Evolutionary conservation across 2,888 invertebrate genomes (phyloP), one percentile per base, ranked within the genome.

Genomic region (Criorhina ranunculi): DNA sequence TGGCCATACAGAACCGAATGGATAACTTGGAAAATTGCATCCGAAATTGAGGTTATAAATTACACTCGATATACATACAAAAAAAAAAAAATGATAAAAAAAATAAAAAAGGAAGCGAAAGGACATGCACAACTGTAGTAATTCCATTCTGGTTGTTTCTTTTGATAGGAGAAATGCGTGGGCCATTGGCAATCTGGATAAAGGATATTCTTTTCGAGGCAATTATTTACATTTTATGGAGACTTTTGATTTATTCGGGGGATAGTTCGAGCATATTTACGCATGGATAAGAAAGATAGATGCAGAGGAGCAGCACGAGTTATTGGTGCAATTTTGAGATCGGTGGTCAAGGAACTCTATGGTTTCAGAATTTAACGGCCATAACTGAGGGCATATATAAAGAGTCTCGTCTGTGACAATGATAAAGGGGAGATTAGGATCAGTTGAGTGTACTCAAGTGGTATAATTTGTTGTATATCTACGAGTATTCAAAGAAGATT

Each of bases 21-120:
- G 81, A 77, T 77, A 70, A 82, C 81, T 82, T 70, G 76, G 70
- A 82, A 82, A 77, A 82, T 82, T 82, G 81, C 76, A 82, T 77
- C 77, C 81, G 64, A 82, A 82, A 82, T 82, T 82, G 64, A 77
- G 81, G 57, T 66, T 57, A 64, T 82, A 82, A 82, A 82, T 82
- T 70, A 76, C 77, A 64, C 12, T 51, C 29, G 24, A n/a, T n/a
- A n/a, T n/a, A n/a, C n/a, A n/a, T n/a, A n/a, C n/a, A n/a, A n/a
- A n/a, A n/a, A n/a, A n/a, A n/a, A n/a, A n/a, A n/a, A n/a, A n/a
- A n/a, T n/a, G n/a, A n/a, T n/a, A n/a, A n/a, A n/a, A n/a, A n/a
- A 42, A n/a, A n/a, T 31, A 64, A 37, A 35, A 73, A 72, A 37
- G 31, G 19, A 37, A 51, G 24, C 11, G n/a, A 35, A 44, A 66